Conservation (phyloP, 1,140 invertebrate species). For the Nixonia krombeini region DNA sequence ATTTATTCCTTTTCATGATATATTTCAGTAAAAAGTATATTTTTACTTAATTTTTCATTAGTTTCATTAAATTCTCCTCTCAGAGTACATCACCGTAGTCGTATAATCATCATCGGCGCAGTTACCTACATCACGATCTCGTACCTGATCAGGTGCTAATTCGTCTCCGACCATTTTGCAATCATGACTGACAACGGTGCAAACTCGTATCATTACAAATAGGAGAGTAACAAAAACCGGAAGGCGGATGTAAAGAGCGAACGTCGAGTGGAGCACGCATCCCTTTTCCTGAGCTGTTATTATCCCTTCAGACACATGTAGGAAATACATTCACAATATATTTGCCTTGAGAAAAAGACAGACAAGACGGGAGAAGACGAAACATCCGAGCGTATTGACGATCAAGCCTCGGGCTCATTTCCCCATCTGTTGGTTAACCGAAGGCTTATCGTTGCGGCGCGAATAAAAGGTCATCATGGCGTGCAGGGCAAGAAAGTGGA, state of each 20-base stretch:
- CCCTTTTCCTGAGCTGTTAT: conserved; percentile 59
- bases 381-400: conserved; percentile 56
- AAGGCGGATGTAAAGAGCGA: conserved; percentile 41
- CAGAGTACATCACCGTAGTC: too few relatives aligned
- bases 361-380: conserved; percentile 43
- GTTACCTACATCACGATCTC: too few relatives aligned
- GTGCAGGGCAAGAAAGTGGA: conserved; percentile 39
- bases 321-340: conserved; percentile 60
- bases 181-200: background rate
- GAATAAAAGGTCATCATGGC: conserved; percentile 38
- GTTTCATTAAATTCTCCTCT: too few relatives aligned
- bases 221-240: conserved; percentile 41
- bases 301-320: conserved; percentile 68
- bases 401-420: conserved; percentile 51
- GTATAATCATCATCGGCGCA: too few relatives aligned
- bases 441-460: conserved; percentile 39
- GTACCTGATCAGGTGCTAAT: too few relatives aligned
- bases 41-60: too few relatives aligned
- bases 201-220: conserved; percentile 6
- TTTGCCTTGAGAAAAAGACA: conserved; percentile 17
- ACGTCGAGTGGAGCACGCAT: conserved; percentile 56
- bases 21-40: too few relatives aligned
- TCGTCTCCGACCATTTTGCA: background rate
- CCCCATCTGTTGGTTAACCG: conserved; percentile 65
- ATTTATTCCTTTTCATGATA: too few relatives aligned